phyloP scores from a whole-genome alignment of 2,797 vertebrate genomes.

The Etheostoma perlongum region DNA sequence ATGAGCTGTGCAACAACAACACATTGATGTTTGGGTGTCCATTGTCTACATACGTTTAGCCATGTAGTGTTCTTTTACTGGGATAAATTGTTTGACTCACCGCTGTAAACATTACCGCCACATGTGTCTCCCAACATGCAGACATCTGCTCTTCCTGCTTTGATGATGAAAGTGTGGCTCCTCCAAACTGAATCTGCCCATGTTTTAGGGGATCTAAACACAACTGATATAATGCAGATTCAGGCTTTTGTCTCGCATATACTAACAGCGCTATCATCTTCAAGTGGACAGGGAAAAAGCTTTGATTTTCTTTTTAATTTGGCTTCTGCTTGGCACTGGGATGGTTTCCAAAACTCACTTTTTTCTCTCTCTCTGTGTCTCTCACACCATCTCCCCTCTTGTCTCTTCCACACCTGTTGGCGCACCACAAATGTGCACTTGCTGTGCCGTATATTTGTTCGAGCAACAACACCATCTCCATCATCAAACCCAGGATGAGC shows the following conservation, averaged over 20 bases:
- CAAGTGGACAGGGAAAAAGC: slow-evolving; percentile 63
- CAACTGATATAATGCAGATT: slow-evolving; percentile 49
- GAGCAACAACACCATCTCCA: slow-evolving; percentile 90
- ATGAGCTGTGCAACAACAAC: not conserved
- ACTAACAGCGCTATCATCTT: slow-evolving; percentile 62
- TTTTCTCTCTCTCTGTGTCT: slow-evolving; percentile 7
- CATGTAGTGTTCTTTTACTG: not conserved
- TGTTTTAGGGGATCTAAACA: slow-evolving; percentile 39
- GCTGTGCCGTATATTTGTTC: slow-evolving; percentile 81
- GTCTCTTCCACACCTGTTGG: slow-evolving; percentile 91
- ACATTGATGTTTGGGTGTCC: not conserved
- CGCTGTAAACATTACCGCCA: slow-evolving; percentile 7
- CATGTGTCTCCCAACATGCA: slow-evolving; percentile 18
- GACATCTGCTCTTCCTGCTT: slow-evolving; percentile 32
- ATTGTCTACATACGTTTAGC: not conserved
- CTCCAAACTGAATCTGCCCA: slow-evolving; percentile 29
- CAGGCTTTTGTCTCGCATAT: slow-evolving; percentile 14
- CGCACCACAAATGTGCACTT: slow-evolving; percentile 86
- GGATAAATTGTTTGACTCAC: slow-evolving; percentile 4
- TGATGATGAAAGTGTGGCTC: slow-evolving; percentile 38
- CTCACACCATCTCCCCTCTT: slow-evolving; percentile 57
- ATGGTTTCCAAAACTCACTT: slow-evolving; percentile 59
- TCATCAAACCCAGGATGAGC: slow-evolving; percentile 90
- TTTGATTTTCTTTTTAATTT: slow-evolving; percentile 72
- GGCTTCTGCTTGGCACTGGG: slow-evolving; percentile 50